A percentile compares a stretch with the other conserved stretches of the same genome.
These are phyloP conservation scores for Tetanocera ferruginea DNA, from an alignment of 2,888 invertebrate genomes.

Conservation along the genomic window DNA sequence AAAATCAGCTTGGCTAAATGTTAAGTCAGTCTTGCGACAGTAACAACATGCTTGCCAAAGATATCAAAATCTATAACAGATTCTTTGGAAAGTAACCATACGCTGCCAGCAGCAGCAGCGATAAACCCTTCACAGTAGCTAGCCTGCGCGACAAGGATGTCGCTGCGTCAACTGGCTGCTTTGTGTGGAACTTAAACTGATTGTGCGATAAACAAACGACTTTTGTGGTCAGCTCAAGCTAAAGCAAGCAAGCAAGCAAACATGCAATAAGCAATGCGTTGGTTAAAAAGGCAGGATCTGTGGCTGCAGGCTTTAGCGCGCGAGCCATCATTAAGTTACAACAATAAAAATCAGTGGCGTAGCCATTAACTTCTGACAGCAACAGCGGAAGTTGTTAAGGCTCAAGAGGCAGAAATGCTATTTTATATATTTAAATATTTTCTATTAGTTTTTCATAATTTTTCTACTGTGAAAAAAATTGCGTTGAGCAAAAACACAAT, in stretches of 20 bases:
- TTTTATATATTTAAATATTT: too few relatives aligned
- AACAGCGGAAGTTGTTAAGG: constrained; percentile 24
- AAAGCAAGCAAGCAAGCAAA: too few relatives aligned
- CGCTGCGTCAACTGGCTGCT: background rate
- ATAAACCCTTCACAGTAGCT: background rate
- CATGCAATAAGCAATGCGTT: background rate
- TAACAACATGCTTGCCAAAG: background rate
- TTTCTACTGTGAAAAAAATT: too few relatives aligned
- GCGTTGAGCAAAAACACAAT: too few relatives aligned
- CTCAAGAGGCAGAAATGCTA: background rate
- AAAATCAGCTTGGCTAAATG: background rate
- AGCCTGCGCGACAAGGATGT: background rate
- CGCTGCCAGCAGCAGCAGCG: background rate
- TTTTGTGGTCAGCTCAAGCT: background rate
- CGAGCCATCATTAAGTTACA: background rate
- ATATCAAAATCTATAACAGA: background rate
- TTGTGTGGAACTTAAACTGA: background rate
- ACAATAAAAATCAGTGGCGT: background rate
- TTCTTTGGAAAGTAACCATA: too few relatives aligned
- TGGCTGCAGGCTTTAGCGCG: background rate
- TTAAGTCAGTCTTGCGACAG: background rate
- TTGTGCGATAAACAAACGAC: constrained; percentile 3
- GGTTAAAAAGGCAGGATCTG: background rate
- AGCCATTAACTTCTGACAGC: background rate
- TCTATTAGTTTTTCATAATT: too few relatives aligned